These are phyloP conservation scores for Parus major DNA, from an alignment of 2,113 vertebrate species.

Conservation along the genomic window DNA sequence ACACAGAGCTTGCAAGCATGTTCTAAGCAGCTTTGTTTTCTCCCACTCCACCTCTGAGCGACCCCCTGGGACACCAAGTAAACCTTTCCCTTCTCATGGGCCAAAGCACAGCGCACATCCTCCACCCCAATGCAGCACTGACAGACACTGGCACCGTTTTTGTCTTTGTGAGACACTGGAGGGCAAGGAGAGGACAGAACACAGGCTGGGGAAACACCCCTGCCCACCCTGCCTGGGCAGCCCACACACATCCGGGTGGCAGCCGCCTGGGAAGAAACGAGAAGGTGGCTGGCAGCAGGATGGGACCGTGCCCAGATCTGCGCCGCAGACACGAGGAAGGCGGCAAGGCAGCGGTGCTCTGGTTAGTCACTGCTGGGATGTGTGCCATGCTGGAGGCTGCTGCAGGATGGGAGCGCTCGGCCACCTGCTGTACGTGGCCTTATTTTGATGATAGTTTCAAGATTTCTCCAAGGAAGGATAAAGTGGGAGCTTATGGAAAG, in stretches of 20 bases:
- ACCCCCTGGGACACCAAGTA: background rate
- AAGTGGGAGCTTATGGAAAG: background rate
- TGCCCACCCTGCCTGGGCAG: background rate
- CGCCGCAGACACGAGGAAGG: background rate
- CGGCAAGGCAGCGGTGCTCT: background rate
- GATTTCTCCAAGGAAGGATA: background rate
- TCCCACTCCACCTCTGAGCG: background rate
- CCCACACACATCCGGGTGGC: accelerated
- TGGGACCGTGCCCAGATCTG: background rate
- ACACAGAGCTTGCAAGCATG: background rate
- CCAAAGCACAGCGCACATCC: accelerated
- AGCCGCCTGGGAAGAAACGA: accelerated
- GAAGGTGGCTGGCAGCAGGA: background rate
- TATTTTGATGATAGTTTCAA: background rate
- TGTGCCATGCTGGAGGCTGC: conserved; percentile 2
- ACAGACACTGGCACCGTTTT: background rate
- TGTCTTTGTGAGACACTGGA: accelerated
- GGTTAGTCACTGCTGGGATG: background rate
- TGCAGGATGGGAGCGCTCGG: background rate
- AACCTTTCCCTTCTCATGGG: background rate
- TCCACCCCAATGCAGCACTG: accelerated
- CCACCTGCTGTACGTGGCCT: background rate
- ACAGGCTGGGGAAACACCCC: background rate
- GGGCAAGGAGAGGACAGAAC: background rate
- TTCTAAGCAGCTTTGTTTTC: background rate